These are phyloP conservation scores for Adelosebastes latens DNA, from an alignment of 2,797 vertebrate species.

Conservation along the genomic window DNA sequence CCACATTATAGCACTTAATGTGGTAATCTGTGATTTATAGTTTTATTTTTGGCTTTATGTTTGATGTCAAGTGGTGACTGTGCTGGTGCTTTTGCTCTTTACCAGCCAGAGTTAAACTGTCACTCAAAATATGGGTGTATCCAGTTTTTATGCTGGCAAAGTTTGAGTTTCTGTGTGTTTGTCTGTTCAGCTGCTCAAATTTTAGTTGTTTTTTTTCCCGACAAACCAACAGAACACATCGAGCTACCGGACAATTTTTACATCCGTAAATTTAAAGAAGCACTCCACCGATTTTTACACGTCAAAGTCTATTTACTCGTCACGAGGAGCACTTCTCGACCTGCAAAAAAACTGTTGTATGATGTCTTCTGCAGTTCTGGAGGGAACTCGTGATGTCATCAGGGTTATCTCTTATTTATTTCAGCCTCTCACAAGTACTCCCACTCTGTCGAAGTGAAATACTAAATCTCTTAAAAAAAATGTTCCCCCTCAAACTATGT, in stretches of 20 bases:
- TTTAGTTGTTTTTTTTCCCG: rapidly evolving
- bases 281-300: not conserved
- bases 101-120: not conserved
- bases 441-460: not conserved
- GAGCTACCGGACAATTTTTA: not conserved
- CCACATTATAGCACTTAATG: not conserved
- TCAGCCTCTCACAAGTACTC: not conserved
- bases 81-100: not conserved
- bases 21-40: conserved; percentile 3
- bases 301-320: not conserved
- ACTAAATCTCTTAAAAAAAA: not conserved
- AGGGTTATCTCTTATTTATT: not conserved
- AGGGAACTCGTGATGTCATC: not conserved
- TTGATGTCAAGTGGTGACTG: not conserved
- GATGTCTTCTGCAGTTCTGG: not conserved
- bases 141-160: too few species aligned
- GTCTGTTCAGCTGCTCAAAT: not conserved
- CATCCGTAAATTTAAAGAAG: not conserved
- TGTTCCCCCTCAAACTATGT: not conserved
- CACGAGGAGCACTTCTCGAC: not conserved
- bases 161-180: not conserved
- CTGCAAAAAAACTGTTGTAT: not conserved
- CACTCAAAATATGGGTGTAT: not conserved
- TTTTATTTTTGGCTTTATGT: not conserved
- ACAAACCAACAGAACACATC: not conserved